Conservation (phyloP, 1,140 invertebrate genomes). For the Heliconius eleuchia region DNA sequence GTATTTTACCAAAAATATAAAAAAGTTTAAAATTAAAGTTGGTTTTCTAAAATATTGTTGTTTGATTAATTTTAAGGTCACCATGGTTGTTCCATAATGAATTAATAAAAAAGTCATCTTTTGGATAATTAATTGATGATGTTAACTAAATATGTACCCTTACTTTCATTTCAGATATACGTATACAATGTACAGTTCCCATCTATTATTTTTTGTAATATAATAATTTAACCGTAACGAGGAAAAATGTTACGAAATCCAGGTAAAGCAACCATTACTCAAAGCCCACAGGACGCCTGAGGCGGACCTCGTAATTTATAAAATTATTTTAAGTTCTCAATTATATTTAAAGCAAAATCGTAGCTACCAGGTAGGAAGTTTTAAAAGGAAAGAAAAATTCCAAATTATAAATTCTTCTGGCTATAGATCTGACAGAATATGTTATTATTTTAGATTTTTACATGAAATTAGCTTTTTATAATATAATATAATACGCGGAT, state of each 20-base stretch:
- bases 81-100: not conserved
- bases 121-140: not conserved
- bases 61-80: not conserved
- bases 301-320: not conserved
- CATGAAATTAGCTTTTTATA: no score
- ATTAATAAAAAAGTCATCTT: not conserved
- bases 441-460: not conserved
- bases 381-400: not conserved
- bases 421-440: not conserved
- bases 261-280: not conserved
- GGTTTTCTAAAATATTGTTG: not conserved
- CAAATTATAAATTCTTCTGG: not conserved
- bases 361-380: not conserved
- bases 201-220: not conserved
- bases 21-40: no score
- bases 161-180: not conserved
- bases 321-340: conserved; percentile 1
- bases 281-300: not conserved
- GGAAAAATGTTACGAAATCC: not conserved
- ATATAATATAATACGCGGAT: no score
- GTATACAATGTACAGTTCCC: not conserved
- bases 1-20: no score
- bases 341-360: not conserved
- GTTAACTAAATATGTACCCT: not conserved
- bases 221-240: not conserved